Evolutionary conservation across 2,113 vertebrate species (phyloP).

Genomic region (Psammodynastes pulverulentus): DNA sequence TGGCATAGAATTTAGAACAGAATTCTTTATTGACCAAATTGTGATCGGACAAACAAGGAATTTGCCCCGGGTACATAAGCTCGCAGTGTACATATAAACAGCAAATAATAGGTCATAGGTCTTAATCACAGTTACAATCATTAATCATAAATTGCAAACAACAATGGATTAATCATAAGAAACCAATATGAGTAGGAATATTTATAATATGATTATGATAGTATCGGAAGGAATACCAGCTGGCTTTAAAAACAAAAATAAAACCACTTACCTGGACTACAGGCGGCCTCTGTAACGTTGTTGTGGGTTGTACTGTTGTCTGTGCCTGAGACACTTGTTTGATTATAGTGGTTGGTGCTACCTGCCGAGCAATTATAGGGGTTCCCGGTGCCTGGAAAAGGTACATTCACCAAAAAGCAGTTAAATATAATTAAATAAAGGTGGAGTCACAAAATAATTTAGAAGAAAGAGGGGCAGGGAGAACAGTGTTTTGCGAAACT

Average conservation of each 20-base stretch:
- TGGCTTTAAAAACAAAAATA: background rate
- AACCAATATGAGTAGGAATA: background rate
- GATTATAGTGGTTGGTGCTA: constrained; percentile 87
- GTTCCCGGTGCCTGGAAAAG: constrained; percentile 79
- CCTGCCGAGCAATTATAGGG: constrained; percentile 81
- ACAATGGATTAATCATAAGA: background rate
- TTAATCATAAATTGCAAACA: background rate
- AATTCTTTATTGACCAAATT: background rate
- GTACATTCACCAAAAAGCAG: constrained; percentile 5
- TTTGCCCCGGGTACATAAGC: background rate
- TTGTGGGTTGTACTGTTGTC: constrained; percentile 80
- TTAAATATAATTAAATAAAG: background rate
- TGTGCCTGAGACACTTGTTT: constrained; percentile 86
- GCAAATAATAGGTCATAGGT: background rate
- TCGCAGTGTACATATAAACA: background rate
- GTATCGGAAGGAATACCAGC: background rate
- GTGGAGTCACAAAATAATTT: background rate
- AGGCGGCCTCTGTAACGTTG: constrained; percentile 85
- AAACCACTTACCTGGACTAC: constrained; percentile 80
- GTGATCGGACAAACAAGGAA: background rate
- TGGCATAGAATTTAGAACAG: too few relatives aligned
- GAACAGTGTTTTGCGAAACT: background rate
- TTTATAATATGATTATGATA: background rate
- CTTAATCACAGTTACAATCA: background rate
- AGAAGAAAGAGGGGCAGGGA: background rate